These are phyloP conservation scores for Aramus guarauna DNA, from an alignment of 2,113 vertebrate species.

Conservation along the genomic window DNA sequence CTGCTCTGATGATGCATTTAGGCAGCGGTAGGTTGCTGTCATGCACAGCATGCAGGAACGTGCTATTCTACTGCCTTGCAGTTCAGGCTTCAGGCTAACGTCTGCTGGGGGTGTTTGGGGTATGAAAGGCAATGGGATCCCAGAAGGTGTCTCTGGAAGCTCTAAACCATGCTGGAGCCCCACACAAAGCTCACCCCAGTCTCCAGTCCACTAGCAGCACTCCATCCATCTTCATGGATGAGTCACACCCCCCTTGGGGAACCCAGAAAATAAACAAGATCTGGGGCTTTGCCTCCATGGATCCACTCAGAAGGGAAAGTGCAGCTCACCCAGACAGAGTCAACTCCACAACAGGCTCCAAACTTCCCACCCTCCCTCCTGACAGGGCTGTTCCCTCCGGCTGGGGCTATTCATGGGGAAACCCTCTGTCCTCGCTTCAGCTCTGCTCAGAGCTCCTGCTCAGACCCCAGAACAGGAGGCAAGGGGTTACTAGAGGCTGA, in stretches of 20 bases:
- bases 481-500: not conserved
- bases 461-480: not conserved
- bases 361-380: not conserved
- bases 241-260: not conserved
- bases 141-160: not conserved
- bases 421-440: not conserved
- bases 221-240: not conserved
- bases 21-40: not conserved
- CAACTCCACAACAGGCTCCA: not conserved
- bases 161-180: not conserved
- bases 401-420: not conserved
- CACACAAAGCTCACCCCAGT: not conserved
- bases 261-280: not conserved
- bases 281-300: not conserved
- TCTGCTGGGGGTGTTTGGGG: not conserved
- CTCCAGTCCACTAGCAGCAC: not conserved
- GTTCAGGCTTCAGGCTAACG: not conserved
- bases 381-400: not conserved
- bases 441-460: not conserved
- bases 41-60: not conserved
- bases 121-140: not conserved
- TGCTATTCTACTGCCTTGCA: not conserved
- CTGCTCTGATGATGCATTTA: not conserved
- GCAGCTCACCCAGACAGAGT: not conserved
- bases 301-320: not conserved